Evolutionary conservation across 2,797 vertebrate genomes (phyloP).

Genomic region (Coluber constrictor): DNA sequence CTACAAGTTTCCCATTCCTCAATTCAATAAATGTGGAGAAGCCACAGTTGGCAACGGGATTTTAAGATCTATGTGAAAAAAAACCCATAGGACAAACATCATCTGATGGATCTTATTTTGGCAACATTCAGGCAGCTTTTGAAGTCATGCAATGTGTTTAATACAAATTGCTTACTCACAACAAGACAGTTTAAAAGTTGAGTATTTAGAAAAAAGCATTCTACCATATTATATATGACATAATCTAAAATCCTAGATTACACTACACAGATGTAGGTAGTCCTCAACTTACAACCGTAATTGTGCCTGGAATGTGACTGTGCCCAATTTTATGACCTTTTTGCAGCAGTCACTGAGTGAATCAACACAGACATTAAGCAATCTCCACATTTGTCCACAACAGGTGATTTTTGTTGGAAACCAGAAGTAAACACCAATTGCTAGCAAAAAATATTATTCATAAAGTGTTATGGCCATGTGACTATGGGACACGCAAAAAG

Average conservation of each 20-base stretch:
- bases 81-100: not conserved
- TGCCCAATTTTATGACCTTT: no score
- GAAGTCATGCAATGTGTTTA: not conserved
- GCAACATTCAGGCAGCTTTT: not conserved
- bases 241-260: not conserved
- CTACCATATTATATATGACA: not conserved
- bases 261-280: not conserved
- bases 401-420: no score
- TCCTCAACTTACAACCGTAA: no score
- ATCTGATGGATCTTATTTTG: not conserved
- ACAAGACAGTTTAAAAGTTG: not conserved
- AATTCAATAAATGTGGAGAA: not conserved
- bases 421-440: no score
- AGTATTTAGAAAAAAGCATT: not conserved
- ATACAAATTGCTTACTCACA: not conserved
- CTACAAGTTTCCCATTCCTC: not conserved
- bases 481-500: no score
- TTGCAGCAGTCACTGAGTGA: no score
- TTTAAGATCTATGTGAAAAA: not conserved
- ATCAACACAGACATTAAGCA: no score
- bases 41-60: not conserved
- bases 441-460: no score
- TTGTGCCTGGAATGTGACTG: no score
- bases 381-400: no score
- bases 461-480: no score